Evolutionary conservation across 2,888 invertebrate species (phyloP), one percentile per base, ranked within the genome.

Genomic region (Drosophila testacea): DNA sequence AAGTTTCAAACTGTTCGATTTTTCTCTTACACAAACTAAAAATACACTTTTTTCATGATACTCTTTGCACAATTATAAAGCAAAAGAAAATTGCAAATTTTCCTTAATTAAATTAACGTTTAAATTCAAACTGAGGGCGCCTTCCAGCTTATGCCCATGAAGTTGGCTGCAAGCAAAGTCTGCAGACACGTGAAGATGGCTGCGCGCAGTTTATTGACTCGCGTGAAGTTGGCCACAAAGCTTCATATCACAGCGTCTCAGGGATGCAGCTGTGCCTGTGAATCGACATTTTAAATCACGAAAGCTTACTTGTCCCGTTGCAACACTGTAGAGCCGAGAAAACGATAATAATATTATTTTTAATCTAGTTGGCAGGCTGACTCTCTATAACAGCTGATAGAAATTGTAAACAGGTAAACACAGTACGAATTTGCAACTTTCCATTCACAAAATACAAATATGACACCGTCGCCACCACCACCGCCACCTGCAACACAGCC

Each of bases 101-200:
- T 13, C 27, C n/a, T 4, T 77, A 69, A 76, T 77, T 56, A n/a
- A 73, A 76, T 77, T 73, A 76, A 44, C 62, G 42, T 48, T 69
- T 0, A 36, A 59, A 60, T 56, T 68, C 28, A 50, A 65, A 73
- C 56, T 50, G 7, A 38, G 11, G 2, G n/a, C 47, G 55, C 46
- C 22, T 30, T 27, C 2, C 6, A 11, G 42, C 47, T 47, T 63
- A 59, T 46, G 44, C 34, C 9, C 52, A 11, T 70, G 32, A 73
- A 70, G 70, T 61, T 75, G 65, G 70, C 57, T 77, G 72, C 32
- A 34, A 41, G 10, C 44, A 27, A 16, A 28, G n/a, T 3, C 0
- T 22, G 10, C 9, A 11, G 6, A n/a, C 11, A 42, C 11, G n/a
- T 73, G 44, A 55, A 57, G 57, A 22, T 69, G 39, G 52, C 48